Base-by-base conservation (phyloP, 1,140 invertebrate species). In the Heliothis virescens region DNA sequence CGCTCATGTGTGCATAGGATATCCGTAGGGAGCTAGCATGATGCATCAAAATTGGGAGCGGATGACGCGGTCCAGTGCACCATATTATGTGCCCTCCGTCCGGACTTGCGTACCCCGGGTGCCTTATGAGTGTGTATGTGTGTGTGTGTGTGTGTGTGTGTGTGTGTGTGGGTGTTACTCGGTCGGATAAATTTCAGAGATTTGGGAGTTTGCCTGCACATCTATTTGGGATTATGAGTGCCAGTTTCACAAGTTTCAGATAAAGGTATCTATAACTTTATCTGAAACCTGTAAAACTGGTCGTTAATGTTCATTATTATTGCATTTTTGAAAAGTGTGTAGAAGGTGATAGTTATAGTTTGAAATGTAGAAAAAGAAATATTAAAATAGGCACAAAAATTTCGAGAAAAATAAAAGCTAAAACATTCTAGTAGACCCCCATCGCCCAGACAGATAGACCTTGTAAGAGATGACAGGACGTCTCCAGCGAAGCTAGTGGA, bases 1-100 rank as follows among this genome's bases (percentile, higher is more conserved):
- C 47, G 59, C 53, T 74, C 53, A 74, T 59, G 71, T 74, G 57
- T 60, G 71, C 12, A 16, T 57, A 67, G 86, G 82, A 86, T 80
- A 81, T 86, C 85, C 86, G 83, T 60, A 86, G 86, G 83, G 85
- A 79, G 79, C n/a, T 16, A 13, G 81, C 81, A 85, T 67, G 81
- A 80, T 83, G 86, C 85, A 84, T 84, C 82, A 82, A 85, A 87
- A 88, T 86, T 86, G 84, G 79, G 78, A 83, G 69, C 63, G 84
- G 60, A 75, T 82, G 84, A 86, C 76, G 83, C 71, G 82, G 79
- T 65, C 77, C 62, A 78, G 57, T 79, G 82, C 53, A 12, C 55
- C 59, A 76, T 76, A 63, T 76, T 71, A 76, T 76, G 57, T 62
- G 73, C 18, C 34, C 34, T 41, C 34, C 34, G 34, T 41, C 34